phyloP scores from a whole-genome alignment of 2,888 invertebrate species.

The Ophraella communa region DNA sequence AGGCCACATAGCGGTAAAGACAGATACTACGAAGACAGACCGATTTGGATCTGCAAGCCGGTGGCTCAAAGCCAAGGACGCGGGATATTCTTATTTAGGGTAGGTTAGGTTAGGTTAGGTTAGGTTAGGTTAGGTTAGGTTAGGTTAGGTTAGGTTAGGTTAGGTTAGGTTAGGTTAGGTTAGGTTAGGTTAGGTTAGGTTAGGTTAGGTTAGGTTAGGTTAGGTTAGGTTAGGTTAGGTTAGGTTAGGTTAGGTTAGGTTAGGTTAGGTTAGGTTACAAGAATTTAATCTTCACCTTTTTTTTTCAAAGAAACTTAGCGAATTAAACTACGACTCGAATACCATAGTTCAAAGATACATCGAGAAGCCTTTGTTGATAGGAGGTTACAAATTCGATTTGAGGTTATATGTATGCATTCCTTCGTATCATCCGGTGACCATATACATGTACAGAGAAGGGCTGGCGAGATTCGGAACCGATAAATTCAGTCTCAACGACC shows the following conservation, averaged over 20 bases:
- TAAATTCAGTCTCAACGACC: constrained; percentile 81
- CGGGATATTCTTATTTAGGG: constrained; percentile 83
- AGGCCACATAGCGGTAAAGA: constrained; percentile 54
- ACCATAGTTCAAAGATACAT: constrained; percentile 85
- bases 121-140: too few relatives aligned
- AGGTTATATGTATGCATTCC: constrained; percentile 90
- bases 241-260: too few relatives aligned
- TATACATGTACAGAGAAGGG: constrained; percentile 90
- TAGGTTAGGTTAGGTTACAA: too few relatives aligned
- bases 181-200: too few relatives aligned
- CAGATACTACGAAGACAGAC: constrained; percentile 57
- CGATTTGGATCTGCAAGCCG: constrained; percentile 88
- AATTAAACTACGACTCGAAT: constrained; percentile 77
- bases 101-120: too few relatives aligned
- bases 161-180: too few relatives aligned
- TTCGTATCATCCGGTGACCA: constrained; percentile 82
- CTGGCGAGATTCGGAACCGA: constrained; percentile 82
- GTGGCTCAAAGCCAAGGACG: constrained; percentile 85
- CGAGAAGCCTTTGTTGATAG: constrained; percentile 78
- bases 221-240: too few relatives aligned
- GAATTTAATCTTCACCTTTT: too few relatives aligned
- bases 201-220: too few relatives aligned
- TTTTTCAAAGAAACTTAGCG: constrained; percentile 74
- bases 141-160: too few relatives aligned
- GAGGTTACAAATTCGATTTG: constrained; percentile 92